Conservation (phyloP, 2,113 vertebrate species). For the Indicator maculatus region DNA sequence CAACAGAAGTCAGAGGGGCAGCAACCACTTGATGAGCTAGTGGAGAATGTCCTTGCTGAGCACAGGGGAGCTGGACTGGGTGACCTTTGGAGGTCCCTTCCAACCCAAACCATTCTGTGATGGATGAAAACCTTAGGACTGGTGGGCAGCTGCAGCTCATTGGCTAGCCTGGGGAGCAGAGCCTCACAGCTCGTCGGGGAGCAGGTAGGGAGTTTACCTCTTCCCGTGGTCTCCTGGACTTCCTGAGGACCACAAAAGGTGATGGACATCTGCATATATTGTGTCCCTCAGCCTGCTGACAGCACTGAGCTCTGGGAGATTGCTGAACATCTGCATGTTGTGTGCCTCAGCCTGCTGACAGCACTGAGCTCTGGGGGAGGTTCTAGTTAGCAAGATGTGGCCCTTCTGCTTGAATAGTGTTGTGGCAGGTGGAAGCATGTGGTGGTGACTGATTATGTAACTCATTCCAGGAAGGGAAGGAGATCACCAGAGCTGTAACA, state of each 20-base stretch:
- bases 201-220: neutral
- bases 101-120: too few species aligned
- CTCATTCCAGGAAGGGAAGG: neutral
- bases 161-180: neutral
- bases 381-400: neutral
- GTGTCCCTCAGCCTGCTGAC: neutral
- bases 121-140: neutral
- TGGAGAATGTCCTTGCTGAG: too few species aligned
- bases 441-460: constrained; percentile 23
- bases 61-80: too few species aligned
- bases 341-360: fast-evolving
- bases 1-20: neutral
- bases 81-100: too few species aligned
- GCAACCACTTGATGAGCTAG: too few species aligned
- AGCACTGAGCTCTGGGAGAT: neutral
- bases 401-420: neutral
- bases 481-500: constrained; percentile 36
- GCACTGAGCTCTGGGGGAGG: neutral
- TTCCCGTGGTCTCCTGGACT: fast-evolving
- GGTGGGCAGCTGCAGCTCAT: neutral
- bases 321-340: neutral
- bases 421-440: neutral
- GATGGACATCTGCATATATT: neutral
- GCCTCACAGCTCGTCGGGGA: neutral
- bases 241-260: neutral